A percentile compares a stretch with the other conserved stretches of the same genome.
Conservation (phyloP, 2,113 vertebrate species). For the Meles meles region DNA sequence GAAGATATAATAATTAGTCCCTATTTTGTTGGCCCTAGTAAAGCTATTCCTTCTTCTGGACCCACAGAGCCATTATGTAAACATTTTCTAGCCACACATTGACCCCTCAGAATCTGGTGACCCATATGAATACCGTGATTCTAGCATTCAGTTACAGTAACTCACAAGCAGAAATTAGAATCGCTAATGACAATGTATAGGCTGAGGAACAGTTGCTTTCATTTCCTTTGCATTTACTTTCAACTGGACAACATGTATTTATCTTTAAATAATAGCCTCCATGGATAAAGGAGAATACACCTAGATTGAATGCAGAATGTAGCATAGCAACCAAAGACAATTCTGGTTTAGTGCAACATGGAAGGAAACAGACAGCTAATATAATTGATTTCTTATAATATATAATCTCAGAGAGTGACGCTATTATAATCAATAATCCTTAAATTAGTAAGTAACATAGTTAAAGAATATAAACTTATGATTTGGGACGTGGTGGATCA, state of each 20-base stretch:
- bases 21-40: neutral
- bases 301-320: neutral
- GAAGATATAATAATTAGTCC: neutral
- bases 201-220: neutral
- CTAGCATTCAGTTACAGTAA: neutral
- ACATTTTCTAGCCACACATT: neutral
- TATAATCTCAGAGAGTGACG: neutral
- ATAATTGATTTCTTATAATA: neutral
- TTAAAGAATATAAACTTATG: neutral
- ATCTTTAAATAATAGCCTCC: neutral
- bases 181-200: neutral
- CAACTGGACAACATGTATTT: neutral
- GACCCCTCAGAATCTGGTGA: neutral
- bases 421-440: neutral
- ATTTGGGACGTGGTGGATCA: neutral
- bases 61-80: neutral
- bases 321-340: neutral
- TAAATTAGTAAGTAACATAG: neutral
- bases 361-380: neutral
- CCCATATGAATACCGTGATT: neutral
- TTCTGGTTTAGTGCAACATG: neutral
- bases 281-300: neutral
- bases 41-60: neutral
- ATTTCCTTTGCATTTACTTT: neutral
- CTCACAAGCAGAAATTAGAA: neutral